Evolutionary conservation across 2,797 vertebrate genomes (phyloP).

Genomic region (Leptatherina wallacei): DNA sequence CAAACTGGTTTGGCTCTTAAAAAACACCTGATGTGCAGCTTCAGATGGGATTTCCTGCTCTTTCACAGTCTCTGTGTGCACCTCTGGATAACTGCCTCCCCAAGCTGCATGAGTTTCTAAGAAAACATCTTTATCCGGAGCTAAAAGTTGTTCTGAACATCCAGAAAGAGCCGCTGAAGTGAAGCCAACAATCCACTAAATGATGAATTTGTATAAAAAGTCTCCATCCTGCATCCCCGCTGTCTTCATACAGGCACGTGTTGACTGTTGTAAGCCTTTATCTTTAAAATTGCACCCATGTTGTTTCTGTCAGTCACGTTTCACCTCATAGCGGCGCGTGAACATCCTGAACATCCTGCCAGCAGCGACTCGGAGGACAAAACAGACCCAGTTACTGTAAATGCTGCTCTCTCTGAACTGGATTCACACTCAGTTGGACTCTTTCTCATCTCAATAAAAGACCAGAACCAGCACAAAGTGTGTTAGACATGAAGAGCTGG

Average conservation of each 20-base stretch:
- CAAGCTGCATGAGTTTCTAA: too few relatives aligned
- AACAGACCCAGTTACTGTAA: background rate
- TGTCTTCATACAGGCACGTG: too few relatives aligned
- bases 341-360: background rate
- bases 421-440: background rate
- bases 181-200: too few relatives aligned
- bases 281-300: background rate
- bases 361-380: background rate
- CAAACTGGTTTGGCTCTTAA: background rate
- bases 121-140: too few relatives aligned
- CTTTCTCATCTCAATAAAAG: background rate
- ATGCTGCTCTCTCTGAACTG: background rate
- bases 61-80: constrained; percentile 10
- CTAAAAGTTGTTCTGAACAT: too few relatives aligned
- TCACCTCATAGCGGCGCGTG: constrained; percentile 4
- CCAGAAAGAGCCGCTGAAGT: too few relatives aligned
- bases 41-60: constrained; percentile 2
- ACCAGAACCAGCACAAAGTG: background rate
- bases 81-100: too few relatives aligned
- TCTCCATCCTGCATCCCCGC: background rate
- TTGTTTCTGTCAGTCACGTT: constrained; percentile 12
- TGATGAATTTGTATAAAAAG: background rate
- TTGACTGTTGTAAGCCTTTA: background rate
- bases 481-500: background rate
- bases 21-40: constrained; percentile 9